Evolutionary conservation across 2,113 vertebrate species (phyloP), one percentile per base, ranked within the genome.

Genomic region (Hippocampus zosterae): DNA sequence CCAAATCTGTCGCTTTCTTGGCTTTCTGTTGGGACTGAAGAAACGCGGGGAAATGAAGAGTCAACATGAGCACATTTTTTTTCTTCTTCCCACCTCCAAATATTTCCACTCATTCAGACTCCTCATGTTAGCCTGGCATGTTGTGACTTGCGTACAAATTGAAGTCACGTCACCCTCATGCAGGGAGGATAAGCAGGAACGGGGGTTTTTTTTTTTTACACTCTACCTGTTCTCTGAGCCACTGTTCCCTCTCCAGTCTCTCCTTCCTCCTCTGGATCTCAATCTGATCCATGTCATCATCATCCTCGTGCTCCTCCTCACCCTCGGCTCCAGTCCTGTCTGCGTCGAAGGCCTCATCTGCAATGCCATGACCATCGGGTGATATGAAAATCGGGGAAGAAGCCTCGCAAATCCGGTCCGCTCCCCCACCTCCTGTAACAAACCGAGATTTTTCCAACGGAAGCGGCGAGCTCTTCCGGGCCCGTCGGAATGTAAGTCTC

Each of bases 371-470:
- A 60, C 70, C 27, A 70, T 16, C 21, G 9, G 9, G 52, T 63
- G 60, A 9, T 3, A 0, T 61, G 27, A 13, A 37, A 37, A 37
- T 37, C 7, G 5, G 33, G 33, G 33, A 37, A 37, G 33, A 37
- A 37, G 33, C 33, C 33, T 37, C 5, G 33, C 33, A 37, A 37
- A 37, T 6, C 33, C 5, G 0, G 33, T 37, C 33, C 33, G 33
- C 33, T 6, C 5, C 16, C 16, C n/a, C n/a, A n/a, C n/a, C 13
- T 53, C 25, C 16, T n/a, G 44, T 12, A 29, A 68, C 80, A 65
- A 81, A 98, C 97, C 94, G 19, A 96, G 94, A 70, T 96, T 95
- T 73, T 95, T 99, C 97, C 97, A 99, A 52, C 95, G 92, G 90
- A 98, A 99, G 57, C 87, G 94, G 5, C 97, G 95, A 55, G 80